phyloP scores from a whole-genome alignment of 2,888 invertebrate species.

The Brachynemurus nebulosus region DNA sequence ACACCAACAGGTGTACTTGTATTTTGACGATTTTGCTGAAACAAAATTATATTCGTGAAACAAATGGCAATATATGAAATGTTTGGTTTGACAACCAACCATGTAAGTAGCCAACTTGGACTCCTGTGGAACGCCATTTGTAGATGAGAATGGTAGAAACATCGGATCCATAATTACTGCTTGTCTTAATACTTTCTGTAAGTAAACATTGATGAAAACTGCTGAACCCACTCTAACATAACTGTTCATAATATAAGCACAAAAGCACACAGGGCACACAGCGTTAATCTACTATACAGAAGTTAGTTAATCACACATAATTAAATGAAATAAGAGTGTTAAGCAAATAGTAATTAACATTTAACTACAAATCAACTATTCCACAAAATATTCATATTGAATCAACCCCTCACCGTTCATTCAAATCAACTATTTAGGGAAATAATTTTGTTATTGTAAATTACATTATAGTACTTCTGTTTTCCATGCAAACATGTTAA shows the following conservation, averaged over 20 bases:
- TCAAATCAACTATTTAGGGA: too few species aligned
- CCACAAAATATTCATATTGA: not conserved
- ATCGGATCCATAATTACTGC: slow-evolving; percentile 53
- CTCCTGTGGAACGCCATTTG: slow-evolving; percentile 67
- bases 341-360: too few species aligned
- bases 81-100: slow-evolving; percentile 34
- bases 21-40: slow-evolving; percentile 24
- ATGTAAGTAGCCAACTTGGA: slow-evolving; percentile 76
- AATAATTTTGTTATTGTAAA: too few species aligned
- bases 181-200: slow-evolving; percentile 3
- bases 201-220: not conserved
- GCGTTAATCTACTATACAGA: too few species aligned
- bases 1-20: slow-evolving; percentile 24
- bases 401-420: not conserved
- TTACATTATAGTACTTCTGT: not conserved
- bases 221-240: too few species aligned
- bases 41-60: slow-evolving; percentile 1
- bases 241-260: not conserved
- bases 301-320: too few species aligned
- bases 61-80: not conserved
- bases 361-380: too few species aligned
- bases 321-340: too few species aligned
- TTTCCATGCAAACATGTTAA: not conserved
- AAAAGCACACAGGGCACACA: too few species aligned
- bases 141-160: slow-evolving; percentile 50